phyloP scores from a whole-genome alignment of 2,797 vertebrate species.

The Neostethus bicornis region DNA sequence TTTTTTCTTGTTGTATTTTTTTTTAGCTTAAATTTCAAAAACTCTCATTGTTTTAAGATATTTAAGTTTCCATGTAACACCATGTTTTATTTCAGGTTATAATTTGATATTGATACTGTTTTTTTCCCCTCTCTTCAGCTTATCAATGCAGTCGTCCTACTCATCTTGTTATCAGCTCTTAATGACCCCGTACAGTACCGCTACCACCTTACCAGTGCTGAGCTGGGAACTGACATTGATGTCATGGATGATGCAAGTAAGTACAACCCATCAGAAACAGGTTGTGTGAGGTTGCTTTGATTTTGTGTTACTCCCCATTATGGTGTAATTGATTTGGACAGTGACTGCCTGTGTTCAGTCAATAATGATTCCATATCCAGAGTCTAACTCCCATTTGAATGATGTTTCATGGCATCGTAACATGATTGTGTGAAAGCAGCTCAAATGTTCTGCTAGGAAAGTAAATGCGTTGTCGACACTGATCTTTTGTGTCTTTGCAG shows the following conservation, averaged over 20 bases:
- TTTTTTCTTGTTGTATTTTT: no score
- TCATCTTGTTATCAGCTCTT: slow-evolving; percentile 92
- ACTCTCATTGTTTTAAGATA: neutral
- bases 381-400: neutral
- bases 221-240: slow-evolving; percentile 90
- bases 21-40: neutral
- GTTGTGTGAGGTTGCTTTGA: neutral
- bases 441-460: neutral
- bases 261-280: slow-evolving; percentile 57
- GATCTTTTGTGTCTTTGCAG: slow-evolving; percentile 14
- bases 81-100: neutral
- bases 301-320: neutral
- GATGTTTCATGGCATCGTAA: neutral
- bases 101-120: slow-evolving; percentile 15
- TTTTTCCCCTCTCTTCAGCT: slow-evolving; percentile 76
- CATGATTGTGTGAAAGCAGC: neutral
- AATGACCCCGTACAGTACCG: slow-evolving; percentile 92
- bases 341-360: slow-evolving; percentile 2
- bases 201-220: slow-evolving; percentile 87
- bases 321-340: neutral
- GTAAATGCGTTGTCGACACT: neutral
- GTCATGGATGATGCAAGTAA: slow-evolving; percentile 98
- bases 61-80: neutral
- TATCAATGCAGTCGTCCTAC: slow-evolving; percentile 91
- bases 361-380: neutral